Evolutionary conservation across 2,797 vertebrate species (phyloP).

Genomic region (Propithecus deckenii): DNA sequence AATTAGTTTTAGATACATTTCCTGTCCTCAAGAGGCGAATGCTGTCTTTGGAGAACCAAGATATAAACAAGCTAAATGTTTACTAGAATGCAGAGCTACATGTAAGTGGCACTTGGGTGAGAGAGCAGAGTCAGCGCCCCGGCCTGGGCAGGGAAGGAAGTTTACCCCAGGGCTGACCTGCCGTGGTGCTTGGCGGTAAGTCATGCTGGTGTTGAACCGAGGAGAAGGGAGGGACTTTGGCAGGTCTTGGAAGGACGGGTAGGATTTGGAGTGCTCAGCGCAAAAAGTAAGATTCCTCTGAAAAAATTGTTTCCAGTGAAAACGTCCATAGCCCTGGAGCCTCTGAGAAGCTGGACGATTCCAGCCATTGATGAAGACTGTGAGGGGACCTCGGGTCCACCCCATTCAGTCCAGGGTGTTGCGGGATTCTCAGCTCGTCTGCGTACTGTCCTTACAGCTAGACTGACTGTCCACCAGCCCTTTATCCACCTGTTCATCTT

Average conservation of each 20-base stretch:
- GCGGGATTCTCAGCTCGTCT: neutral
- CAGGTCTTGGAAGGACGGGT: neutral
- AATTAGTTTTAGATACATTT: neutral
- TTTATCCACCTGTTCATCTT: neutral
- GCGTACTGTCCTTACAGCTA: neutral
- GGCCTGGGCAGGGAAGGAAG: neutral
- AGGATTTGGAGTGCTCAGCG: neutral
- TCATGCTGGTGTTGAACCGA: neutral
- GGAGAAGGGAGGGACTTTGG: neutral
- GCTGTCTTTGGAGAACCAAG: neutral
- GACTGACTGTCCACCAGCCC: neutral
- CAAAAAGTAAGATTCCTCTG: neutral
- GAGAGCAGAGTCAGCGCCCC: fast-evolving
- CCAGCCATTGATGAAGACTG: neutral
- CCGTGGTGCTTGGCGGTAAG: too few species aligned
- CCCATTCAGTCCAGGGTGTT: fast-evolving
- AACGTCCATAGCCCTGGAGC: neutral
- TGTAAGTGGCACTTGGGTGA: fast-evolving
- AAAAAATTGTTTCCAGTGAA: neutral
- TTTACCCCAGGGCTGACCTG: neutral
- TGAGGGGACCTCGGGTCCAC: neutral
- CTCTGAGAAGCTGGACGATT: neutral
- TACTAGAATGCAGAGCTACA: neutral
- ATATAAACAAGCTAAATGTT: neutral
- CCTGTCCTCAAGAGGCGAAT: neutral